Percentiles rank a stretch among this genome's conserved stretches.
phyloP scores from a whole-genome alignment of 2,888 invertebrate genomes.

The Crematogaster levior region DNA sequence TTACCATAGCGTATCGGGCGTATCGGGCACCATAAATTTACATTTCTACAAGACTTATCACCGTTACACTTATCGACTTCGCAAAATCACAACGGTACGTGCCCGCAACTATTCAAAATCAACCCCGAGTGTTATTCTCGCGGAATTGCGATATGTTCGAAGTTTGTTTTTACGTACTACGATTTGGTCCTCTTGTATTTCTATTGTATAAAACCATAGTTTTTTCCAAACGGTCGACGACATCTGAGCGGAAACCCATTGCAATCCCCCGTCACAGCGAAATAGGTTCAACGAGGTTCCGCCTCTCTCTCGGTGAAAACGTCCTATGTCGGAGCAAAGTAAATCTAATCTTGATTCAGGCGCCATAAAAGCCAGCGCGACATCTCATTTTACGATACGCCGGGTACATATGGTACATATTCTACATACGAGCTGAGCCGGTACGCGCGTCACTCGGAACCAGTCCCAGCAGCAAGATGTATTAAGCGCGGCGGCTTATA shows the following conservation, averaged over 20 bases:
- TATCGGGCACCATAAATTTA: conserved; percentile 41
- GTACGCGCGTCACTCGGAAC: conserved; percentile 35
- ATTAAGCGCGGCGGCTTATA: conserved; percentile 68
- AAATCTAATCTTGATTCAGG: conserved; percentile 83
- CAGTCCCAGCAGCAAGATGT: conserved; percentile 57
- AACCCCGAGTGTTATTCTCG: background rate
- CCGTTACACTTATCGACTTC: conserved; percentile 14
- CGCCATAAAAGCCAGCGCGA: conserved; percentile 81
- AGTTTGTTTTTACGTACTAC: background rate
- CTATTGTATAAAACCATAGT: conserved; percentile 5
- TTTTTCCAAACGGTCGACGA: background rate
- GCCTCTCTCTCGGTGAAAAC: conserved; percentile 63
- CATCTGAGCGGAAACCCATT: background rate
- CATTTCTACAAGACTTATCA: conserved; percentile 26
- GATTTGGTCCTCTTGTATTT: background rate
- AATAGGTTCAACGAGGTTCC: conserved; percentile 33
- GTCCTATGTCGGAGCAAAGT: conserved; percentile 76
- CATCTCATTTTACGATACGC: conserved; percentile 83
- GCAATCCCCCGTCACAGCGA: conserved; percentile 17
- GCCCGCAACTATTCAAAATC: background rate
- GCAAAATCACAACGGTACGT: background rate
- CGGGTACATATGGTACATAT: conserved; percentile 74
- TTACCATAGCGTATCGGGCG: conserved; percentile 18
- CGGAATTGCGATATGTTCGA: background rate
- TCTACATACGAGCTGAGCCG: conserved; percentile 37